A percentile compares a stretch with the other conserved stretches of the same genome.
Conservation (phyloP, 2,888 invertebrate genomes). For the Esperia sulphurella region DNA sequence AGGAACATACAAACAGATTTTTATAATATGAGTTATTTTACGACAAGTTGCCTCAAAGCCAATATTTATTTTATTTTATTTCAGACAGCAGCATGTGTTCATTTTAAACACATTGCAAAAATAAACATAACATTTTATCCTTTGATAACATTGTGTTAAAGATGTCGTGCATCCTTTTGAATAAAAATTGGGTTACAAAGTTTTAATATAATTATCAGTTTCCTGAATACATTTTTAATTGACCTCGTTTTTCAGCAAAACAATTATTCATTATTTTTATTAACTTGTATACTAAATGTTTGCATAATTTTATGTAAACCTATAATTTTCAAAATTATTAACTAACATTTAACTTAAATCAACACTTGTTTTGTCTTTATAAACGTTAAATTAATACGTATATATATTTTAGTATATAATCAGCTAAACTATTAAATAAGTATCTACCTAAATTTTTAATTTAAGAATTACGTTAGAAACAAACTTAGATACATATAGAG, state of each 20-base stretch:
- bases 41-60: background rate
- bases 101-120: background rate
- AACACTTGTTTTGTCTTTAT: too few relatives aligned
- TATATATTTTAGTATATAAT: too few relatives aligned
- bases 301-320: too few relatives aligned
- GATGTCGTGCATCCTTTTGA: background rate
- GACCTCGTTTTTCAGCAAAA: background rate
- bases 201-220: background rate
- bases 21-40: background rate
- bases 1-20: background rate
- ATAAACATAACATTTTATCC: background rate
- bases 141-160: slow-evolving; percentile 2
- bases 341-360: too few relatives aligned
- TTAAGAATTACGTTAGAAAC: too few relatives aligned
- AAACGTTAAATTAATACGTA: too few relatives aligned
- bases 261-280: background rate
- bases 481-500: background rate
- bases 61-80: background rate
- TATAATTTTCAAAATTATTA: too few relatives aligned
- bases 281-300: too few relatives aligned
- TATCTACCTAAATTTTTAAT: too few relatives aligned
- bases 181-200: slow-evolving; percentile 7
- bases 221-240: slow-evolving; percentile 4
- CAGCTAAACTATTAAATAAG: too few relatives aligned
- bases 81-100: background rate